Percentiles rank a stretch among this genome's conserved stretches.
Conservation (phyloP, 1,140 invertebrate species). For the Drosophila grimshawi region DNA sequence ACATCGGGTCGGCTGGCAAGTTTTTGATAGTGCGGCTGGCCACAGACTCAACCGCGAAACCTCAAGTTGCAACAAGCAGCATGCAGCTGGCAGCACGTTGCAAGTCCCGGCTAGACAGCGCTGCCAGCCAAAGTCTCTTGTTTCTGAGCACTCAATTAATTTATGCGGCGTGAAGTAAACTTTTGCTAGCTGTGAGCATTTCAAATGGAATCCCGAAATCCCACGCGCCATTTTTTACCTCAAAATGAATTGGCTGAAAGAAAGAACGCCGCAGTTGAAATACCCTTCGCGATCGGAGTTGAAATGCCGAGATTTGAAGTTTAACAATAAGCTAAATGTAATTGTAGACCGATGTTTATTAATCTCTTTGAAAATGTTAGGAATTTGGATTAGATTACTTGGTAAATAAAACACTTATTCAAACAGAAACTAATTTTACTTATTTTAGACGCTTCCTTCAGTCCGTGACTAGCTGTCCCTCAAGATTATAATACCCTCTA, state of each 20-base stretch:
- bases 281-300: too few relatives aligned
- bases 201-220: slow-evolving; percentile 13
- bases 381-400: too few relatives aligned
- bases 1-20: slow-evolving; percentile 8
- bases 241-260: background rate
- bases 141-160: slow-evolving; percentile 71
- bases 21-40: background rate
- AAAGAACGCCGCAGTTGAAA: too few relatives aligned
- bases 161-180: slow-evolving; percentile 74
- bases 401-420: too few relatives aligned
- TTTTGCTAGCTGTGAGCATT: slow-evolving; percentile 36
- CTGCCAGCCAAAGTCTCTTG: slow-evolving; percentile 38
- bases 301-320: too few relatives aligned
- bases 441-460: too few relatives aligned
- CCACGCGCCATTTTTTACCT: slow-evolving; percentile 43
- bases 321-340: too few relatives aligned
- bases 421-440: too few relatives aligned
- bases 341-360: too few relatives aligned
- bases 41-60: background rate
- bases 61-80: background rate
- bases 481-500: too few relatives aligned
- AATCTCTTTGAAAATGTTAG: too few relatives aligned
- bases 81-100: background rate
- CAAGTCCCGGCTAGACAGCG: slow-evolving; percentile 33
- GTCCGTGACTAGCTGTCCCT: too few relatives aligned